These are phyloP conservation scores for Sceloporus tristichus DNA, from an alignment of 2,113 vertebrate species.

Conservation along the genomic window DNA sequence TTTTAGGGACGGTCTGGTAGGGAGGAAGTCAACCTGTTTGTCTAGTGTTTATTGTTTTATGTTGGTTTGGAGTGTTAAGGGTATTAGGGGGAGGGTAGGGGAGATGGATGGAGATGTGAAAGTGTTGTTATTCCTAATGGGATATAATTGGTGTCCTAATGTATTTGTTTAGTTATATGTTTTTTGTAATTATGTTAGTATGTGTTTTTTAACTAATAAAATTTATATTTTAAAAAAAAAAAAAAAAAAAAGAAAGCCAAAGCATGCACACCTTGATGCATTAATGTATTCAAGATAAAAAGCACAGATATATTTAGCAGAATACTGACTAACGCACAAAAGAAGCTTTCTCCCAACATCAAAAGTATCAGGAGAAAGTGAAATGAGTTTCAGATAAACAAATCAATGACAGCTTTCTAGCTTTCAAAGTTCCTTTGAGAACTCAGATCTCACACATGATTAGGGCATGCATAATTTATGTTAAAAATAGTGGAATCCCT, in stretches of 20 bases:
- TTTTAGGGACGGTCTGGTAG: too few relatives aligned
- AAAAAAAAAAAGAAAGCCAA: neutral
- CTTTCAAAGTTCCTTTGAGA: neutral
- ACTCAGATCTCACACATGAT: neutral
- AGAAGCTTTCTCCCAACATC: neutral
- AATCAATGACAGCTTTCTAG: neutral
- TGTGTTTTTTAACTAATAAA: too few relatives aligned
- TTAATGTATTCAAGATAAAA: neutral
- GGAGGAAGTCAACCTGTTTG: too few relatives aligned
- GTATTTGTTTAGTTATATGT: too few relatives aligned
- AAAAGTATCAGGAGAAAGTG: neutral
- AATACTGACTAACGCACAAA: constrained; percentile 4
- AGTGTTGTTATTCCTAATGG: too few relatives aligned
- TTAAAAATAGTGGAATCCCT: neutral
- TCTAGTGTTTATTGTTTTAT: too few relatives aligned
- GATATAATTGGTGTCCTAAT: too few relatives aligned
- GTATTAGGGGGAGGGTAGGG: too few relatives aligned
- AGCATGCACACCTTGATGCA: neutral
- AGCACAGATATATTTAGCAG: neutral
- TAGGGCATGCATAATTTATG: neutral
- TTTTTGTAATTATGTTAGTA: too few relatives aligned
- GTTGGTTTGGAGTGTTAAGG: too few relatives aligned
- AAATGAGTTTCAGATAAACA: neutral
- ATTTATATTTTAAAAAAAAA: too few relatives aligned
- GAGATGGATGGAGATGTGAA: too few relatives aligned